These are phyloP conservation scores for Nasonovia ribisnigri DNA, from an alignment of 2,888 invertebrate species.

Conservation along the genomic window DNA sequence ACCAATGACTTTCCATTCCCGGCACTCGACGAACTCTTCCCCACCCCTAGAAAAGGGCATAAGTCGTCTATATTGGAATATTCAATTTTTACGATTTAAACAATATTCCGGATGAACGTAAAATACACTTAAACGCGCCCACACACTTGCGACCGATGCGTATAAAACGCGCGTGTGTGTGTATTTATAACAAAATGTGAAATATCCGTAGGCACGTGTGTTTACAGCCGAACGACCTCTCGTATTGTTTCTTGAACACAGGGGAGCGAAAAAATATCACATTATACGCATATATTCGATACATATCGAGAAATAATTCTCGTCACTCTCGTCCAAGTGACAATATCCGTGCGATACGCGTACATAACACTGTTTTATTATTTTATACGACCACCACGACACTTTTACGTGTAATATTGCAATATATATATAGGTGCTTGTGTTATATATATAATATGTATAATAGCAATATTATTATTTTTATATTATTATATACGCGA, in stretches of 20 bases:
- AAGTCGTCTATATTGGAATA: not conserved
- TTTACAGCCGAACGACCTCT: constrained; percentile 10
- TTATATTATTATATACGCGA: not conserved
- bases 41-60: not conserved
- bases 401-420: too few relatives aligned
- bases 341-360: not conserved
- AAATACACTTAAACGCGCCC: not conserved
- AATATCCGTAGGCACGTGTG: not conserved
- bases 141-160: not conserved
- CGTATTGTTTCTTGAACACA: too few relatives aligned
- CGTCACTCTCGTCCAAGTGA: not conserved
- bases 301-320: not conserved
- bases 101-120: constrained; percentile 4
- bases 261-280: not conserved
- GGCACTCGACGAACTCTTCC: not conserved
- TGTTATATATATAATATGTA: too few relatives aligned
- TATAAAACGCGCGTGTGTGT: too few relatives aligned
- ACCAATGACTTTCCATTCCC: not conserved
- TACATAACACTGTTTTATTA: not conserved
- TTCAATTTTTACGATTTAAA: constrained; percentile 52
- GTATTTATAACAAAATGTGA: not conserved
- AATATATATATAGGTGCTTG: not conserved
- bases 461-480: too few relatives aligned
- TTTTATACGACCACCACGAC: too few relatives aligned
- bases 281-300: not conserved